phyloP scores from a whole-genome alignment of 1,140 invertebrate genomes.

The Pachyrhynchus sulphureomaculatus region DNA sequence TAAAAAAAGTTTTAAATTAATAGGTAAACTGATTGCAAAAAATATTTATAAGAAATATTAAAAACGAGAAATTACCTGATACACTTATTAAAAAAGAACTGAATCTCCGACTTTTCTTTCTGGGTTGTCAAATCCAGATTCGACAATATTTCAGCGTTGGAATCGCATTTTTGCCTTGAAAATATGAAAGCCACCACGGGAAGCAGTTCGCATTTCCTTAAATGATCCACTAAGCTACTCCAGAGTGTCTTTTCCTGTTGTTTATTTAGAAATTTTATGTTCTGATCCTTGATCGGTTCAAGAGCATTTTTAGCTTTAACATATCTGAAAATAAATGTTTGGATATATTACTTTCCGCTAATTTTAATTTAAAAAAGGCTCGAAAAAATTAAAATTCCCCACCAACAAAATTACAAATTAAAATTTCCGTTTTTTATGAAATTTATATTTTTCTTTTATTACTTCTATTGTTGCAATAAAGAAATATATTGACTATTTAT shows the following conservation, averaged over 20 bases:
- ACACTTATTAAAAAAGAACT: neutral
- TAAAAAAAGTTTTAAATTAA: too few relatives aligned
- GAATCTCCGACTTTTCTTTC: neutral
- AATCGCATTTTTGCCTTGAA: neutral
- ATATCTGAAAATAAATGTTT: constrained; percentile 36
- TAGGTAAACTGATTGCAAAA: too few relatives aligned
- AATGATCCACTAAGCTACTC: neutral
- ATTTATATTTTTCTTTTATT: too few relatives aligned
- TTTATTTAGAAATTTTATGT: constrained; percentile 40
- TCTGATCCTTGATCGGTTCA: constrained; percentile 34
- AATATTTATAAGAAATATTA: neutral
- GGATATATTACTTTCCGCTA: neutral
- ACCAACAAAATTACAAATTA: too few relatives aligned
- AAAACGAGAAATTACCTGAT: neutral
- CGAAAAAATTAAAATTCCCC: too few relatives aligned
- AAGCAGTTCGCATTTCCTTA: neutral
- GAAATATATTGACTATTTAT: too few relatives aligned
- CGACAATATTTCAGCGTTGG: neutral
- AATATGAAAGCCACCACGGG: neutral
- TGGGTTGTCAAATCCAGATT: neutral
- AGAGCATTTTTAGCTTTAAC: constrained; percentile 33
- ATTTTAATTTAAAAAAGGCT: too few relatives aligned
- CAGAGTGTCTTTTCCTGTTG: constrained; percentile 72
- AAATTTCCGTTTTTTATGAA: too few relatives aligned
- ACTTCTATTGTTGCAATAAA: too few relatives aligned